Conservation (phyloP, 2,797 vertebrate species). For the Malurus splendens region DNA sequence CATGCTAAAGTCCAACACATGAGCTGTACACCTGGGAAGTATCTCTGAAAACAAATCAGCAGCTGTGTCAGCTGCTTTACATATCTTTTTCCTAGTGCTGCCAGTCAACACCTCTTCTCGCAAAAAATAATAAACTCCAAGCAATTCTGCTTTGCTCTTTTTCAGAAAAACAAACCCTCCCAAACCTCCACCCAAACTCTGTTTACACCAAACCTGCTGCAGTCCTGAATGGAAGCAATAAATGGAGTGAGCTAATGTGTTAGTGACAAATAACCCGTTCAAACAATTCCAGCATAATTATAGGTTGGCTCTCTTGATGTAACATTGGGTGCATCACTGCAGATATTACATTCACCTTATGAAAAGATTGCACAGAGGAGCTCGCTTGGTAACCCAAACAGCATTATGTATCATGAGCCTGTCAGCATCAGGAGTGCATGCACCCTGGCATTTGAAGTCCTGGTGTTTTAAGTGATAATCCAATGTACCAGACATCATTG, state of each 20-base stretch:
- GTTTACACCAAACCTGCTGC: not conserved
- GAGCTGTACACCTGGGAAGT: not conserved
- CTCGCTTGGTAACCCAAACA: conserved; percentile 47
- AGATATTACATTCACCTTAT: conserved; percentile 39
- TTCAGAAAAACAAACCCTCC: not conserved
- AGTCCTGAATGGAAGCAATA: not conserved
- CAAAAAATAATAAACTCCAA: not conserved
- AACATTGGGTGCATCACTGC: conserved; percentile 42
- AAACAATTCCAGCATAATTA: conserved; percentile 23
- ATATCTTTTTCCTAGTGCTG: not conserved
- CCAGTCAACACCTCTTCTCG: not conserved
- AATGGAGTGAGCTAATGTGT: conserved; percentile 19
- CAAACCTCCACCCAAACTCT: not conserved
- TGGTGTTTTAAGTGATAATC: conserved; percentile 48
- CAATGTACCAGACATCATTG: conserved; percentile 45
- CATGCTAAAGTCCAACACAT: conserved; percentile 29
- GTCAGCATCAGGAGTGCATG: conserved; percentile 26
- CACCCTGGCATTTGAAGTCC: conserved; percentile 46
- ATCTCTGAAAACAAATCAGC: not conserved
- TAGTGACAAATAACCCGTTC: conserved; percentile 18
- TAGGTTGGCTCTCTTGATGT: conserved; percentile 57
- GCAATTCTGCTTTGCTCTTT: not conserved
- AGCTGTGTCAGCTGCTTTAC: not conserved
- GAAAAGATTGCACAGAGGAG: conserved; percentile 19
- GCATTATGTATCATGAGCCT: conserved; percentile 37